Evolutionary conservation across 2,113 vertebrate genomes (phyloP).

Genomic region (Rhadina sibilatrix): DNA sequence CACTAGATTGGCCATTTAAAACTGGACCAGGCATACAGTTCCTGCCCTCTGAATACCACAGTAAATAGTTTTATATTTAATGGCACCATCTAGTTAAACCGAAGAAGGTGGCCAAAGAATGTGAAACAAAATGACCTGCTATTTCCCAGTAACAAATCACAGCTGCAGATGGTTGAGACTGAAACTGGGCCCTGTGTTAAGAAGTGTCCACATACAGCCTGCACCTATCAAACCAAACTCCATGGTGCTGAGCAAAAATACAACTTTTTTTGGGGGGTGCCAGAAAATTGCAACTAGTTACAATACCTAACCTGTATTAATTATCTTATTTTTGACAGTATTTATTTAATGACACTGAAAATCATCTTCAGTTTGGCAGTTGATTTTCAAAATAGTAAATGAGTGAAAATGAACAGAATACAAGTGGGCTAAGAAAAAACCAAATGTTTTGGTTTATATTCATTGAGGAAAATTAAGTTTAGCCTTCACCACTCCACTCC

Average conservation of each 20-base stretch:
- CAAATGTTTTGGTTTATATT: not conserved
- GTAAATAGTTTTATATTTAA: not conserved
- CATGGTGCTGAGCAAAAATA: not conserved
- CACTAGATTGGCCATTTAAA: not conserved
- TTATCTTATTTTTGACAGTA: not conserved
- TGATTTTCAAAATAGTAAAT: not conserved
- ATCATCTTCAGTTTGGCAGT: not conserved
- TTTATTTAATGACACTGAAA: not conserved
- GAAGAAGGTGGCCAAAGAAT: not conserved
- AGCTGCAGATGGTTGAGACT: not conserved
- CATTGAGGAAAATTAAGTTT: not conserved
- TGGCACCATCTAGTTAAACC: not conserved
- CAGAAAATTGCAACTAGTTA: not conserved
- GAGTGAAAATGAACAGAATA: not conserved
- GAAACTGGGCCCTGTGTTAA: not conserved
- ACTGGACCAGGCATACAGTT: not conserved
- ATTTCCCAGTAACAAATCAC: not conserved
- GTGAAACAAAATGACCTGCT: not conserved
- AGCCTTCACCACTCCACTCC: not conserved
- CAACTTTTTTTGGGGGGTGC: rapidly evolving
- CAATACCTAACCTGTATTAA: not conserved
- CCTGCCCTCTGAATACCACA: not conserved
- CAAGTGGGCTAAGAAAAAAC: not conserved
- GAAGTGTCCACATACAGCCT: not conserved
- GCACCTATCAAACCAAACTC: not conserved